Evolutionary conservation across 2,113 vertebrate genomes (phyloP).

Genomic region (Kobus ellipsiprymnus): DNA sequence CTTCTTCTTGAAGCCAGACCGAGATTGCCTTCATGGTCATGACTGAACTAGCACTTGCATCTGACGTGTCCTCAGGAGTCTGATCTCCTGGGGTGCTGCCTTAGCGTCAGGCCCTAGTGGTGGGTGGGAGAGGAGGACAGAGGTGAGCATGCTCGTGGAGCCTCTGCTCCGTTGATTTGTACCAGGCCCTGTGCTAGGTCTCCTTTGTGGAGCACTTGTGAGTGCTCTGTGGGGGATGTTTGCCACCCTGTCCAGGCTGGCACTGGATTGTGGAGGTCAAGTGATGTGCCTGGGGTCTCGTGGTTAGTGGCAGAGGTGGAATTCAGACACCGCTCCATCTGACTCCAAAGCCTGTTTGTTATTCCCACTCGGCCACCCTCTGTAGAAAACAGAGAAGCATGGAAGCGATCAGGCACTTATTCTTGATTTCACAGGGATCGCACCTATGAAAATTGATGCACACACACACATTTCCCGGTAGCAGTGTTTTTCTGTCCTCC

Average conservation of each 20-base stretch:
- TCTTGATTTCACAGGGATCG: neutral
- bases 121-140: neutral
- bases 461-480: neutral
- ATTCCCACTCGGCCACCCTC: neutral
- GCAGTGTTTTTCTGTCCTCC: neutral
- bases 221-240: neutral
- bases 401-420: neutral
- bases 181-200: neutral
- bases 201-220: neutral
- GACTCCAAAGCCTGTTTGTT: neutral
- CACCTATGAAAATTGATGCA: neutral
- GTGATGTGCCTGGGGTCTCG: neutral
- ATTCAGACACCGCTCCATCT: neutral
- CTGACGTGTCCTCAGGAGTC: neutral
- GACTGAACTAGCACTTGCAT: neutral
- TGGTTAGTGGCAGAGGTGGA: neutral
- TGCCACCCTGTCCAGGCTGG: neutral
- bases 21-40: neutral
- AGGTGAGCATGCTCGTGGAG: fast-evolving
- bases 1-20: neutral
- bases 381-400: neutral
- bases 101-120: neutral
- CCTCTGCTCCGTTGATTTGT: neutral
- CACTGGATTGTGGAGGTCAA: neutral
- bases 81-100: neutral